phyloP scores from a whole-genome alignment of 2,888 invertebrate genomes.

The Cotesia congregata region DNA sequence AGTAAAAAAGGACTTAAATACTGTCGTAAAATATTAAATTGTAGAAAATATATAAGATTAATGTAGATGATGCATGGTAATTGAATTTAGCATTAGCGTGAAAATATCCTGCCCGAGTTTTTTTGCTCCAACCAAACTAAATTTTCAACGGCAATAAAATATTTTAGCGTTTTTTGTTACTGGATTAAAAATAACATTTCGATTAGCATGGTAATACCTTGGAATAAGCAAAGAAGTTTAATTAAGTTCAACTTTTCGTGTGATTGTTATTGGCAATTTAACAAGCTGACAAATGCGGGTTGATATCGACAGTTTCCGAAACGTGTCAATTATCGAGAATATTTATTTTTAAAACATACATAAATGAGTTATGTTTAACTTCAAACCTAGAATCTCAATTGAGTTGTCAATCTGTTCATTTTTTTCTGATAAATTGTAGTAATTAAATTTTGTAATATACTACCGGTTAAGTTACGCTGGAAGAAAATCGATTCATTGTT shows the following conservation, averaged over 20 bases:
- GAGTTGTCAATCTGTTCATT: too few relatives aligned
- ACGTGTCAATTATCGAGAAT: too few relatives aligned
- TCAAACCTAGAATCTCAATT: too few relatives aligned
- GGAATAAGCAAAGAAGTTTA: neutral
- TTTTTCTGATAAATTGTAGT: too few relatives aligned
- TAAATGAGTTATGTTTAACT: too few relatives aligned
- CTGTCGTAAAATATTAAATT: neutral
- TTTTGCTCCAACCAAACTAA: neutral
- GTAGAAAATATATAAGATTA: neutral
- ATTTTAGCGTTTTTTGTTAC: neutral
- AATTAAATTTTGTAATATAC: too few relatives aligned
- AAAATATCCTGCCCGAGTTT: neutral
- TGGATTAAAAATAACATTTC: neutral
- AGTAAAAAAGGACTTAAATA: slow-evolving; percentile 26
- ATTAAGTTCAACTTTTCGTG: neutral
- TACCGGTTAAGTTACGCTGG: too few relatives aligned
- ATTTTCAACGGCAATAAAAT: neutral
- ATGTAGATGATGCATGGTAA: slow-evolving; percentile 3
- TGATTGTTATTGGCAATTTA: too few relatives aligned
- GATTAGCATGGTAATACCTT: neutral
- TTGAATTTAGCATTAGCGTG: slow-evolving; percentile 22
- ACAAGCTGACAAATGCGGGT: too few relatives aligned
- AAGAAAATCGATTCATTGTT: too few relatives aligned
- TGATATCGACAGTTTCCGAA: too few relatives aligned
- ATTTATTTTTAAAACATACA: too few relatives aligned